Base-by-base conservation (phyloP, 2,797 vertebrate species). In the Catamblyrhynchus diadema region DNA sequence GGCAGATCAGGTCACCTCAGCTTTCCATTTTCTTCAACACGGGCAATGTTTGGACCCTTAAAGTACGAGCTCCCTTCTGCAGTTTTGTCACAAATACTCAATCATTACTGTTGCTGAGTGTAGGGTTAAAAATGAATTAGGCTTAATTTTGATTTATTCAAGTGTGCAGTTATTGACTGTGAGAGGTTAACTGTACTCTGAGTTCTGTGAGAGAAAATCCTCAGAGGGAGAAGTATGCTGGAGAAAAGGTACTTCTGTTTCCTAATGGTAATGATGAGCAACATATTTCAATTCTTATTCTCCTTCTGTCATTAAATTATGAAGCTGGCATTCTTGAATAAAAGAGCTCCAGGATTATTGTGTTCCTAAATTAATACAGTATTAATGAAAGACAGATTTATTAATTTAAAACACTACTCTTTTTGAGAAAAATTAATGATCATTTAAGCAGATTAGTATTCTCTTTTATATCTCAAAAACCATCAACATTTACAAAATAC, bases 1-100 rank as follows among this genome's bases (percentile, higher is more conserved):
- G 95, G 96, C 96, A 97, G 96, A 97, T 96, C 94, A 96, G 97
- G 96, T 96, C 96, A 97, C 96, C 94, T 95, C 95, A 96, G 96
- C 88, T 94, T 95, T 97, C 96, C 90, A 95, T 95, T 95, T 95
- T 93, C 80, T 94, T 93, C 93, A 88, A 91, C 86, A 77, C 17
- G 28, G 70, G 90, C 89, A 60, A 92, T 67, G 78, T 96, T 84
- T 95, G 77, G 86, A 81, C 73, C 80, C 79, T 89, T 93, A 88
- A 96, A 96, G 86, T 94, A 93, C 0, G 4, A 92, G 70, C 23
- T 88, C 50, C 41, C 51, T 95, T 93, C 89, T 93, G 81, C 67
- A 91, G 78, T 94, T 95, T 91, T 93, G 92, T 82, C 89, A 92
- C 85, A 96, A 97, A 92, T 93, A 61, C 47, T 92, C 86, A 80